Conservation (phyloP, 2,888 invertebrate genomes). For the Acrobasis repandana region DNA sequence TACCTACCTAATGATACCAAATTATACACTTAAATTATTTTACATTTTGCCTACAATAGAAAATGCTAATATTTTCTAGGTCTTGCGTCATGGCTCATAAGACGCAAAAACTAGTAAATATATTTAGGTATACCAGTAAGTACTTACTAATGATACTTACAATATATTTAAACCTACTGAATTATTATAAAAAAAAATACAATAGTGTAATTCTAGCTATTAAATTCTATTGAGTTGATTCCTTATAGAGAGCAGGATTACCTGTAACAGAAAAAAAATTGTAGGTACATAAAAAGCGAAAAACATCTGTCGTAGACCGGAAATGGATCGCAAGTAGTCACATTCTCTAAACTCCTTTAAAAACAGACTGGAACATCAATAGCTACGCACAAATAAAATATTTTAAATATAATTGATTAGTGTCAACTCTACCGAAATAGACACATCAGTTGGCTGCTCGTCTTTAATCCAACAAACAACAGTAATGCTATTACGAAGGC, state of each 20-base stretch:
- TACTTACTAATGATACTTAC: slow-evolving; percentile 9
- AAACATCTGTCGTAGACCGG: no score
- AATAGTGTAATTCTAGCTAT: neutral
- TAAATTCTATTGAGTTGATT: slow-evolving; percentile 1
- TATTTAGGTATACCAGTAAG: slow-evolving; percentile 18
- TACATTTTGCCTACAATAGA: slow-evolving; percentile 21
- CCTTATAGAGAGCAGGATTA: slow-evolving; percentile 13
- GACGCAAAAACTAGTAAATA: slow-evolving; percentile 62
- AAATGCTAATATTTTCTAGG: slow-evolving; percentile 42
- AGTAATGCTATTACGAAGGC: neutral
- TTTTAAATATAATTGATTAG: no score
- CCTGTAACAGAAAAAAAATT: slow-evolving; percentile 5
- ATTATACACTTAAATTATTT: slow-evolving; percentile 6
- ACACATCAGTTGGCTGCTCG: no score
- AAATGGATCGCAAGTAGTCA: no score
- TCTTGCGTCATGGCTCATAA: slow-evolving; percentile 72
- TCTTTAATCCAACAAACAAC: no score
- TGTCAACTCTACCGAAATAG: no score
- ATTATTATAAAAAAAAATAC: slow-evolving; percentile 8
- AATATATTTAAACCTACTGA: slow-evolving; percentile 8
- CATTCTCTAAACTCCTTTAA: no score
- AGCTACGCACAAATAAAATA: no score
- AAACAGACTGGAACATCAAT: no score
- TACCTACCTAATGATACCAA: slow-evolving; percentile 5
- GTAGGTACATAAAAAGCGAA: neutral